phyloP scores from a whole-genome alignment of 2,113 vertebrate species.

The Turdus rufiventris region DNA sequence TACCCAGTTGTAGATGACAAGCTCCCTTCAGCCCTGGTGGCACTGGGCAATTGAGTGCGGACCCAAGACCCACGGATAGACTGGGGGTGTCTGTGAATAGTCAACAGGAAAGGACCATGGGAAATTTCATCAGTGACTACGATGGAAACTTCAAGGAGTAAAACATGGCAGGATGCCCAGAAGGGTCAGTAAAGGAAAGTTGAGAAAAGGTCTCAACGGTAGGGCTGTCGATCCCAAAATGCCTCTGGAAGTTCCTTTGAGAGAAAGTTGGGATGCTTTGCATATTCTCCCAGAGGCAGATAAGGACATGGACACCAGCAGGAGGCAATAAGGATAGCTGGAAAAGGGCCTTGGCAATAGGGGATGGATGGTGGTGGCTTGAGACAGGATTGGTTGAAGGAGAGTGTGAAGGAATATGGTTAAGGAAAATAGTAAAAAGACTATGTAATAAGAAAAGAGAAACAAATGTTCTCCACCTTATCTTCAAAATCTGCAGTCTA shows the following conservation, averaged over 20 bases:
- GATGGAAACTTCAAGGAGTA: neutral
- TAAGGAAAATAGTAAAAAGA: neutral
- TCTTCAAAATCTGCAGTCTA: neutral
- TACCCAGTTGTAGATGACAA: neutral
- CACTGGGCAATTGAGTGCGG: neutral
- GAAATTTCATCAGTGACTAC: neutral
- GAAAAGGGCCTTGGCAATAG: no score
- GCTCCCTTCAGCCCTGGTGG: neutral
- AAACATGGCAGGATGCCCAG: neutral
- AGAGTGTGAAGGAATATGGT: neutral
- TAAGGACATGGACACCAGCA: neutral
- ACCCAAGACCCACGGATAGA: neutral
- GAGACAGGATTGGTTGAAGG: neutral
- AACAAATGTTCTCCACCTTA: neutral
- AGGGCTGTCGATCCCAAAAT: neutral
- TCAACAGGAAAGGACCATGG: neutral
- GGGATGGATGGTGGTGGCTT: neutral
- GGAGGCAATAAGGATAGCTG: neutral
- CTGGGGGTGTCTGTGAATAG: neutral
- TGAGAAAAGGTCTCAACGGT: neutral
- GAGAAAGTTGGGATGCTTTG: neutral
- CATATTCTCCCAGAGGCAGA: neutral
- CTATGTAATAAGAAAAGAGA: neutral
- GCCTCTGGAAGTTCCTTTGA: neutral
- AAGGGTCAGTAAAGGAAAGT: neutral